Conservation (phyloP, 2,888 invertebrate species). For the Nymphalis c-album region DNA sequence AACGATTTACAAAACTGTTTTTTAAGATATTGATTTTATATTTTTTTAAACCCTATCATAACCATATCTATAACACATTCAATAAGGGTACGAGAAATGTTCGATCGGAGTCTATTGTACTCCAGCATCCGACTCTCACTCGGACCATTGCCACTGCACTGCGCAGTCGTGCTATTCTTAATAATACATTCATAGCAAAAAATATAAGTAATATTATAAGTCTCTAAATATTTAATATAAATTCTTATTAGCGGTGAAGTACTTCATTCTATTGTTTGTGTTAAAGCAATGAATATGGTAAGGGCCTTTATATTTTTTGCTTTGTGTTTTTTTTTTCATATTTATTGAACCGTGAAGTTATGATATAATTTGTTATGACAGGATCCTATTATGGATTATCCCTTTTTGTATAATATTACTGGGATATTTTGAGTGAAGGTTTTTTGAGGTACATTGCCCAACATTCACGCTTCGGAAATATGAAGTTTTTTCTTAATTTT, state of each 20-base stretch:
- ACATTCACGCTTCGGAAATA: slow-evolving; percentile 30
- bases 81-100: slow-evolving; percentile 55
- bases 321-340: slow-evolving; percentile 59
- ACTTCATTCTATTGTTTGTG: slow-evolving; percentile 67
- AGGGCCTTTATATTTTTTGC: slow-evolving; percentile 66
- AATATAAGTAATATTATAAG: slow-evolving; percentile 46
- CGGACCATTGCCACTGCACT: slow-evolving; percentile 57
- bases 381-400: slow-evolving; percentile 62
- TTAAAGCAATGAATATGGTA: slow-evolving; percentile 77
- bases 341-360: slow-evolving; percentile 74
- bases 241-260: slow-evolving; percentile 61
- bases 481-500: slow-evolving; percentile 35
- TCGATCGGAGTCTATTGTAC: slow-evolving; percentile 69
- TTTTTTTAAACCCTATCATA: slow-evolving; percentile 65
- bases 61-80: slow-evolving; percentile 52
- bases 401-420: slow-evolving; percentile 45
- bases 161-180: slow-evolving; percentile 66
- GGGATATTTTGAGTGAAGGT: slow-evolving; percentile 36
- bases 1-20: slow-evolving; percentile 16
- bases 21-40: slow-evolving; percentile 62
- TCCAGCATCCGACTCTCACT: slow-evolving; percentile 66
- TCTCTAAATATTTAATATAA: slow-evolving; percentile 57
- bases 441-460: slow-evolving; percentile 32
- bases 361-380: slow-evolving; percentile 81
- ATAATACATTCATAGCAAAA: slow-evolving; percentile 53